Base-by-base conservation (phyloP, 2,888 invertebrate genomes). In the Rhingia rostrata region DNA sequence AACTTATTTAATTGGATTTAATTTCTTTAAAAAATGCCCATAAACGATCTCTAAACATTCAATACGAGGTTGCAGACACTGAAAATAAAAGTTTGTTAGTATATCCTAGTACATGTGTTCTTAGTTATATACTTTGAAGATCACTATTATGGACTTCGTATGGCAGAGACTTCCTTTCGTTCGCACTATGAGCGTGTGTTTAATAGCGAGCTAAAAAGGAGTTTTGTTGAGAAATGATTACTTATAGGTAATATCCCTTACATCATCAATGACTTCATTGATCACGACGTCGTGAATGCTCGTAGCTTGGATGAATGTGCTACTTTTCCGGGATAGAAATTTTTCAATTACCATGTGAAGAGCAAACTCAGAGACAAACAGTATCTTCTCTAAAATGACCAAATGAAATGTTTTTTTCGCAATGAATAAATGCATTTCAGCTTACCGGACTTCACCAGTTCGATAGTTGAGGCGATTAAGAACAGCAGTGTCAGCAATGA, bases 211-310 rank as follows among this genome's bases (percentile, higher is more conserved):
- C 92, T 92, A 78, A 37, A 35, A 35, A 10, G 37, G 10, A 32
- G n/a, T 49, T 43, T 39, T 2, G 4, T 10, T 37, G 1, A 41
- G 2, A n/a, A 47, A 2, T 6, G 10, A 4, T 47, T 47, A 47
- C n/a, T 6, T 10, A 2, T 4, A 22, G 4, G 4, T 3, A 3
- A 54, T 51, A 37, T 14, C 5, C 86, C 89, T 80, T 88, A 92
- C 92, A 88, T 91, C 88, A 58, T 91, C 90, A 32, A 92, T 90
- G 0, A 92, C 92, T 89, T 92, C 92, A 73, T 92, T 92, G 9
- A 92, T 90, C 1, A 92, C 90, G 10, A 92, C 86, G 79, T 92
- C 91, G 41, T 91, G 87, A 6, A 92, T 88, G 67, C 89, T 86
- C 0, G 89, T 87, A 10, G 89, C 88, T 9, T 92, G 89, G 14